Conservation (phyloP, 2,888 invertebrate genomes). For the Cephonodes hylas region DNA sequence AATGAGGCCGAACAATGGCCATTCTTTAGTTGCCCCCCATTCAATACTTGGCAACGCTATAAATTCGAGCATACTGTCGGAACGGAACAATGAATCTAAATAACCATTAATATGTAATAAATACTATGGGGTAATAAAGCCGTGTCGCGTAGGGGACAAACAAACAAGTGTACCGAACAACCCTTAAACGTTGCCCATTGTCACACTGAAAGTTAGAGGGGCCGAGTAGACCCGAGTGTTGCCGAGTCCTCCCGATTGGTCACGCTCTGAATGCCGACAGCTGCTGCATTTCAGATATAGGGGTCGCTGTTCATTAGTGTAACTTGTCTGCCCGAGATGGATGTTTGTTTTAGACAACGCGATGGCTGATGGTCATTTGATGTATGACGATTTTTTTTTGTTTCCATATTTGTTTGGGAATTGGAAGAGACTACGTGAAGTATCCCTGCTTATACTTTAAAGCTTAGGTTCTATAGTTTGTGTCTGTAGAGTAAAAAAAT, state of each 20-base stretch:
- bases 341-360: conserved; percentile 78
- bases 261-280: conserved; percentile 77
- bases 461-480: no score
- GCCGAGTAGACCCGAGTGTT: conserved; percentile 56
- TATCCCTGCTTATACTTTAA: no score
- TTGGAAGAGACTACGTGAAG: no score
- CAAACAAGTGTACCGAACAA: conserved; percentile 75
- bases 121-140: conserved; percentile 78
- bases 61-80: conserved; percentile 79
- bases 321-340: conserved; percentile 76
- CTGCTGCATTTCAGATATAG: conserved; percentile 76
- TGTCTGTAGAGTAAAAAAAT: no score
- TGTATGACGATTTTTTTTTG: conserved; percentile 56
- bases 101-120: conserved; percentile 82
- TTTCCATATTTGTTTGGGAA: conserved; percentile 22
- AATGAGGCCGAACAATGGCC: conserved; percentile 48
- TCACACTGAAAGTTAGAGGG: conserved; percentile 50
- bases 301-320: conserved; percentile 78
- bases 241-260: conserved; percentile 66
- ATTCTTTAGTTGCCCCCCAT: conserved; percentile 57
- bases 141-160: conserved; percentile 72
- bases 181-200: conserved; percentile 67
- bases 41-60: conserved; percentile 72
- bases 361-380: conserved; percentile 70
- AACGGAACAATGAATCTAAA: conserved; percentile 79